These are phyloP conservation scores for Drosophila novamexicana DNA, from an alignment of 1,140 invertebrate species.

Conservation along the genomic window DNA sequence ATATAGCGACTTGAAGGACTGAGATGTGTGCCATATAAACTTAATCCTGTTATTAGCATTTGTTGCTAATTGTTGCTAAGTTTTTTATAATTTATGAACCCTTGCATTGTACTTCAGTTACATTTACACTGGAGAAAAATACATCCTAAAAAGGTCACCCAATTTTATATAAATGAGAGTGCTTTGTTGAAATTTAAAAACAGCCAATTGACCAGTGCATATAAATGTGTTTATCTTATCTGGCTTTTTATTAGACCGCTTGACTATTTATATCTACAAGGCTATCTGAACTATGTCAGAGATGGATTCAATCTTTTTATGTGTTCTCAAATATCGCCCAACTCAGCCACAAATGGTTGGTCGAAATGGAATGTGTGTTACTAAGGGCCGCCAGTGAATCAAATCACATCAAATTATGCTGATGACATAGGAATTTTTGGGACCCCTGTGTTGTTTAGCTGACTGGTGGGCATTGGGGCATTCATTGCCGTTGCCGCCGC, in stretches of 20 bases:
- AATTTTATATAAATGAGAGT: neutral
- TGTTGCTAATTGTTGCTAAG: neutral
- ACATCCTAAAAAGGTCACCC: too few species aligned
- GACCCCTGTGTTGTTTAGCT: constrained; percentile 27
- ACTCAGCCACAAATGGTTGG: constrained; percentile 1
- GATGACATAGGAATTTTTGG: constrained; percentile 48
- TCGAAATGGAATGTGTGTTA: constrained; percentile 8
- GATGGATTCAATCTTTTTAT: constrained; percentile 1
- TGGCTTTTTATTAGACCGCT: neutral
- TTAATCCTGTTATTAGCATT: neutral
- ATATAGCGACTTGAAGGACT: neutral
- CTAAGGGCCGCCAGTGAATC: constrained; percentile 38
- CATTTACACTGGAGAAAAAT: neutral
- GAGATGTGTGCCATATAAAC: too few species aligned
- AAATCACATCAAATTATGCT: constrained; percentile 57
- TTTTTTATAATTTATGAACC: too few species aligned
- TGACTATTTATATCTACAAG: neutral
- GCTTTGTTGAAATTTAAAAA: neutral
- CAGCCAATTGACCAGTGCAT: constrained; percentile 28
- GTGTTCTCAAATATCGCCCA: neutral
- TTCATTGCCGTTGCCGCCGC: constrained; percentile 57
- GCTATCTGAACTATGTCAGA: constrained; percentile 8
- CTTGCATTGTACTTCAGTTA: too few species aligned
- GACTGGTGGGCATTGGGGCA: constrained; percentile 14
- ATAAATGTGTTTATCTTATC: neutral